Evolutionary conservation across 2,888 invertebrate species (phyloP), one percentile per base, ranked within the genome.

Genomic region (Pristionchus exspectatus): DNA sequence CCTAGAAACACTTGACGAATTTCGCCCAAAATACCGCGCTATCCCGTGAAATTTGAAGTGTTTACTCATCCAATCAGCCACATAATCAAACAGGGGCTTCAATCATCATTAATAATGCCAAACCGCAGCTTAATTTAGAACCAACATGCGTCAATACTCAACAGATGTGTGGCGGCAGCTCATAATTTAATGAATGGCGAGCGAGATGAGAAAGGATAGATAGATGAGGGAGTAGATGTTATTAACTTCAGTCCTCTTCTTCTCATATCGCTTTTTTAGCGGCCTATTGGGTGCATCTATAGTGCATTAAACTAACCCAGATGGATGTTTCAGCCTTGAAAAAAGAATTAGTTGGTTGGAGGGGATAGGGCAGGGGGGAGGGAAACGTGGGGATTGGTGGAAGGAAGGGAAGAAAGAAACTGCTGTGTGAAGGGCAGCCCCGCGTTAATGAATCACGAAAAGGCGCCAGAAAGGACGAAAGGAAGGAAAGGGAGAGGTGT

Each of bases 371-470:
- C 27, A 44, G 56, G 54, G 4, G 16, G 33, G 56, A 18, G 50
- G n/a, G 54, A 84, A 59, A 84, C 54, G 44, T 27, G 59, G 56
- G 27, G 56, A 56, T 30, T 72, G 72, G 33, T 16, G 27, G 56
- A 59, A 84, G 84, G 27, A 54, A 50, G 14, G 30, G n/a, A 16
- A 33, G 27, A 56, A 84, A 59, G 84, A 59, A 59, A 84, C 84
- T 59, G 59, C 59, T 21, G 38, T 38, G 44, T 50, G 74, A 74
- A 30, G 38, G 38, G 74, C 44, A 50, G 44, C 44, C n/a, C 14
- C 38, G 77, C 44, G 77, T 77, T 72, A 77, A 77, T 84, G 84
- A 84, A 84, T 84, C 84, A 84, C 84, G 59, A 84, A 44, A 56
- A 50, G 56, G 84, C 84, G 84, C 84, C 84, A 84, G 59, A 84